These are phyloP conservation scores for Pseudomyrmex pallidus DNA, from an alignment of 1,140 invertebrate species.

Conservation along the genomic window DNA sequence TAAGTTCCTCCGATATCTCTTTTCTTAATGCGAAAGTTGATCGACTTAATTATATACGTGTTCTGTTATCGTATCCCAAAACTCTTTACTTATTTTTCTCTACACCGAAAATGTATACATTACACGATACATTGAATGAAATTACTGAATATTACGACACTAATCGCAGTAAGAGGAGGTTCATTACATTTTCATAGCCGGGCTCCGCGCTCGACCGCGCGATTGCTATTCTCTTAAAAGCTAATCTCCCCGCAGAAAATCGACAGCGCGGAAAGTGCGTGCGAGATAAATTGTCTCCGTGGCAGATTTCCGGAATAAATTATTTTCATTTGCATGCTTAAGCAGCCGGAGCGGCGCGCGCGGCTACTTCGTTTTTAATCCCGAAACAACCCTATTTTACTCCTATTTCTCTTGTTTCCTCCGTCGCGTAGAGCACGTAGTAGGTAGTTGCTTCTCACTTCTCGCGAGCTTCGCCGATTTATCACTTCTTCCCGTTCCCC, in stretches of 20 bases:
- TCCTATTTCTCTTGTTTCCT: conserved; percentile 12
- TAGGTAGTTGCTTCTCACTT: conserved; percentile 51
- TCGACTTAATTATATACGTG: not conserved
- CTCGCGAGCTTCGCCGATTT: conserved; percentile 67
- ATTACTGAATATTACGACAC: not conserved
- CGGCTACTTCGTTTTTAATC: conserved; percentile 61
- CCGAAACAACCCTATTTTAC: conserved; percentile 60
- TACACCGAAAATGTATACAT: too few relatives aligned
- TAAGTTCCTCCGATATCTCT: conserved; percentile 26
- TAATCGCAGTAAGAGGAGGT: not conserved
- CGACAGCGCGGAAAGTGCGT: conserved; percentile 45
- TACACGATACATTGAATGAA: not conserved
- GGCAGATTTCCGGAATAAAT: conserved; percentile 75
- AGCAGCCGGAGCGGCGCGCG: conserved; percentile 61
- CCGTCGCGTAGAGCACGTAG: conserved; percentile 15
- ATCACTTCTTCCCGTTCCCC: conserved; percentile 49
- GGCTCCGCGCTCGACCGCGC: not conserved
- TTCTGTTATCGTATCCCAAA: not conserved
- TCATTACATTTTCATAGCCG: conserved; percentile 20
- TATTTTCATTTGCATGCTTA: conserved; percentile 79
- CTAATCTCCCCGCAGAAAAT: conserved; percentile 7
- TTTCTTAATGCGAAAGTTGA: not conserved
- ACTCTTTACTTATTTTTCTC: too few relatives aligned
- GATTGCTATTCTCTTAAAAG: not conserved
- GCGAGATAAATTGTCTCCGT: conserved; percentile 45